Conservation (phyloP, 2,113 vertebrate species). For the Tachuris rubrigastra region DNA sequence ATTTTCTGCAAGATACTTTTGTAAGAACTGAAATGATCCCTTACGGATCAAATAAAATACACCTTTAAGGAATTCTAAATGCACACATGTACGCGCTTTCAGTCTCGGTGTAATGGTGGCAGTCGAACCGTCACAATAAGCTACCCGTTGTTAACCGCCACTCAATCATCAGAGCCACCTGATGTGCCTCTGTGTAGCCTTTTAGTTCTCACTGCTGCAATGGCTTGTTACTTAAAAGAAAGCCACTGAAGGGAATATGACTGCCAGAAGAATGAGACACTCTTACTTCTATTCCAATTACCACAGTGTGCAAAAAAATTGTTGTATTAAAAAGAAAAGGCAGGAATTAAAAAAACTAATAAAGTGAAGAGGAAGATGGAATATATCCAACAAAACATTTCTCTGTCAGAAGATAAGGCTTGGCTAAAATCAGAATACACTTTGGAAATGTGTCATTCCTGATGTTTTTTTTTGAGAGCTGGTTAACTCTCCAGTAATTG, state of each 20-base stretch:
- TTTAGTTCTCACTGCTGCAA: slow-evolving; percentile 47
- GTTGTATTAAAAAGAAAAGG: background rate
- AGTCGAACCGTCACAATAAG: slow-evolving; percentile 17
- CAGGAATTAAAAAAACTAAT: background rate
- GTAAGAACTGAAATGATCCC: background rate
- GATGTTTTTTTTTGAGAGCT: slow-evolving; percentile 33
- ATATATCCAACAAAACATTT: background rate
- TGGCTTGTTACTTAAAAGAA: slow-evolving; percentile 30
- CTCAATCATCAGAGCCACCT: slow-evolving; percentile 35
- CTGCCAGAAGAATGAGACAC: background rate
- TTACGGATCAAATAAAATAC: background rate
- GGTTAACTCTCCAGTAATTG: background rate
- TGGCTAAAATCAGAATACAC: background rate
- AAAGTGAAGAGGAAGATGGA: background rate
- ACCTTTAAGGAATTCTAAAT: background rate
- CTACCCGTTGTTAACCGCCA: background rate
- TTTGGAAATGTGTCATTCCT: background rate
- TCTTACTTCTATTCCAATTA: background rate
- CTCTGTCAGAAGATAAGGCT: background rate
- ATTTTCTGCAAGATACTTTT: background rate
- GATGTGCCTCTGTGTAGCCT: slow-evolving; percentile 31
- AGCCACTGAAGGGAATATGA: slow-evolving; percentile 6
- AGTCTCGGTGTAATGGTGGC: fast-evolving
- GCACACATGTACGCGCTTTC: background rate
- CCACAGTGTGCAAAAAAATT: background rate